Conservation (phyloP, 2,888 invertebrate genomes). For the Rambutsinella grinnellia region DNA sequence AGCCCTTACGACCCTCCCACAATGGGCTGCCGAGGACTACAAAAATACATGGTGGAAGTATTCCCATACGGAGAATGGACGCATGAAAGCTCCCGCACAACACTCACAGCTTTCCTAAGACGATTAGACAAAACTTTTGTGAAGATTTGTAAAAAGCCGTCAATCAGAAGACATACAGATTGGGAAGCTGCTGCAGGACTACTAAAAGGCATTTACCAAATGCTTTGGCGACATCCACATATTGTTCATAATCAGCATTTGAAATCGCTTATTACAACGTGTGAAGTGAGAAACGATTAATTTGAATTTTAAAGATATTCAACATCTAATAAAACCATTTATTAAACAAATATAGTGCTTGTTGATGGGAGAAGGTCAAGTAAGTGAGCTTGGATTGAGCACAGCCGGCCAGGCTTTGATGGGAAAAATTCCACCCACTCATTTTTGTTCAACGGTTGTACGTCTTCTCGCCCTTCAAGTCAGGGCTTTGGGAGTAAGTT, state of each 20-base stretch:
- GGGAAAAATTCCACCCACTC: constrained; percentile 92
- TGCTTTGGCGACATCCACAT: constrained; percentile 92
- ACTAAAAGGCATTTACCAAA: constrained; percentile 94
- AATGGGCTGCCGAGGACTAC: constrained; percentile 94
- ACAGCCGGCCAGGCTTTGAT: constrained; percentile 88
- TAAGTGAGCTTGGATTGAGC: constrained; percentile 74
- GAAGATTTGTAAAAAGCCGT: constrained; percentile 97
- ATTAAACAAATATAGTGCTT: constrained; percentile 74
- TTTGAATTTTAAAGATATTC: background rate
- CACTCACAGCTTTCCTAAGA: constrained; percentile 90
- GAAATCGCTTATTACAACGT: constrained; percentile 86
- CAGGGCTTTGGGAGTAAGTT: constrained; percentile 88
- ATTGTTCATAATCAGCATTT: constrained; percentile 95
- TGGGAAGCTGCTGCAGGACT: constrained; percentile 97
- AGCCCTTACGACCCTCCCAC: constrained; percentile 98
- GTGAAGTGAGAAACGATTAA: constrained; percentile 77
- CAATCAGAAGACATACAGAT: constrained; percentile 92
- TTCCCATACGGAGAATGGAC: constrained; percentile 97
- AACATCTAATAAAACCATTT: background rate
- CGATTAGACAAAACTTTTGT: constrained; percentile 96
- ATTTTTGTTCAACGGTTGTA: constrained; percentile 97
- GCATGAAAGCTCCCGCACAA: constrained; percentile 90
- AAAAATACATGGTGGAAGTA: constrained; percentile 92
- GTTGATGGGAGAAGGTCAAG: constrained; percentile 81
- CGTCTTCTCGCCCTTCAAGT: constrained; percentile 94